Percentiles rank a stretch among this genome's conserved stretches.
Evolutionary conservation across 2,113 vertebrate species (phyloP).

Genomic region (Gobius niger): DNA sequence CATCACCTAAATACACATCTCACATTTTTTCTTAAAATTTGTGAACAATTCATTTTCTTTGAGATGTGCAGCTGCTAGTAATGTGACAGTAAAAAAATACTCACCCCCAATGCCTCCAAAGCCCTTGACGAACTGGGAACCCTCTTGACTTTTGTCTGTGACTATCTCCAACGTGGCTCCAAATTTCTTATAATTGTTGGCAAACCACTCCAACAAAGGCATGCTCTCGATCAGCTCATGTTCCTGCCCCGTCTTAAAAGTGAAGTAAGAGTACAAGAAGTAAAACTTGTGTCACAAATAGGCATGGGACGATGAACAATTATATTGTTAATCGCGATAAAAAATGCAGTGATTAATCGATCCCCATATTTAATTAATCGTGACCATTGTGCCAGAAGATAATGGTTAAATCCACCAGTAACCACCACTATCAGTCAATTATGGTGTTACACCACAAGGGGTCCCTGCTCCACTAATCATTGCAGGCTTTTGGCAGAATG

Average conservation of each 20-base stretch:
- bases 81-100: constrained; percentile 16
- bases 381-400: too few species aligned
- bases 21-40: not conserved
- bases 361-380: too few species aligned
- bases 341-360: too few species aligned
- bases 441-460: too few species aligned
- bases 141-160: constrained; percentile 99
- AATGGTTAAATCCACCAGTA: too few species aligned
- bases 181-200: constrained; percentile 99
- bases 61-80: not conserved
- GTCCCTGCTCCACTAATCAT: too few species aligned
- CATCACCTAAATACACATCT: not conserved
- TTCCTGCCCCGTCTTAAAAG: constrained; percentile 91
- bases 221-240: constrained; percentile 98
- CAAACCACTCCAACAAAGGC: constrained; percentile 99
- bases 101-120: constrained; percentile 99
- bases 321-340: too few species aligned
- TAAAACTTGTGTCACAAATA: not conserved
- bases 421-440: too few species aligned
- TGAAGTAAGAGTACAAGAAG: constrained; percentile 1
- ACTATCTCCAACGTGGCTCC: constrained; percentile 99
- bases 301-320: too few species aligned
- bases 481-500: too few species aligned
- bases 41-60: too few species aligned
- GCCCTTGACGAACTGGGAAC: constrained; percentile 99